Percentiles rank a stretch among this genome's conserved stretches.
These are phyloP conservation scores for Poecilia picta DNA, from an alignment of 2,797 vertebrate genomes.

Conservation along the genomic window DNA sequence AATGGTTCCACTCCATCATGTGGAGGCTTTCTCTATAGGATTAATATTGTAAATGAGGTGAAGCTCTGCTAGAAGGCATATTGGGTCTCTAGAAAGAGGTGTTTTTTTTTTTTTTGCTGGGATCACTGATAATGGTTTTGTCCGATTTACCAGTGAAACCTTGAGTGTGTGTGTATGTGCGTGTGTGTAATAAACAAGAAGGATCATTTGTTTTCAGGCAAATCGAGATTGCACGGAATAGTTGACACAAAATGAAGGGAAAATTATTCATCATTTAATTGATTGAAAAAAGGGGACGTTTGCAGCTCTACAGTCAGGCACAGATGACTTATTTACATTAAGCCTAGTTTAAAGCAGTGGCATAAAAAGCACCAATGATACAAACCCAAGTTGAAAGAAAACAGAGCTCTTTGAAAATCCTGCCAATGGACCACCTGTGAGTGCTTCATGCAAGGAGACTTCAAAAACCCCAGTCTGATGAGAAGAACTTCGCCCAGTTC, in stretches of 20 bases:
- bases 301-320: constrained; percentile 54
- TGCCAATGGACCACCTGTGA: constrained; percentile 6
- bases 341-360: constrained; percentile 39
- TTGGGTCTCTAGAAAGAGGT: constrained; percentile 18
- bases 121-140: constrained; percentile 48
- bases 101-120: not conserved
- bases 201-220: not conserved
- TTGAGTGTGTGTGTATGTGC: not conserved
- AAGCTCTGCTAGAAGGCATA: constrained; percentile 20
- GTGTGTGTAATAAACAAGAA: constrained; percentile 9
- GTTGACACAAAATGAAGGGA: constrained; percentile 40
- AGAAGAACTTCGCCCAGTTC: constrained; percentile 51
- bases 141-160: constrained; percentile 44
- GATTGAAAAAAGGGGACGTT: constrained; percentile 43
- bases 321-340: constrained; percentile 59
- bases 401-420: constrained; percentile 4
- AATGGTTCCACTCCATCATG: constrained; percentile 62
- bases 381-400: constrained; percentile 38
- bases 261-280: constrained; percentile 65
- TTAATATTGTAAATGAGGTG: constrained; percentile 48
- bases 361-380: constrained; percentile 44
- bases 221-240: constrained; percentile 31
- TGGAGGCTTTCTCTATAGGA: constrained; percentile 34
- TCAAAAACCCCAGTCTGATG: constrained; percentile 26
- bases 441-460: constrained; percentile 17